Evolutionary conservation across 2,888 invertebrate genomes (phyloP), one percentile per base, ranked within the genome.

Genomic region (Sarcophaga caerulescens): DNA sequence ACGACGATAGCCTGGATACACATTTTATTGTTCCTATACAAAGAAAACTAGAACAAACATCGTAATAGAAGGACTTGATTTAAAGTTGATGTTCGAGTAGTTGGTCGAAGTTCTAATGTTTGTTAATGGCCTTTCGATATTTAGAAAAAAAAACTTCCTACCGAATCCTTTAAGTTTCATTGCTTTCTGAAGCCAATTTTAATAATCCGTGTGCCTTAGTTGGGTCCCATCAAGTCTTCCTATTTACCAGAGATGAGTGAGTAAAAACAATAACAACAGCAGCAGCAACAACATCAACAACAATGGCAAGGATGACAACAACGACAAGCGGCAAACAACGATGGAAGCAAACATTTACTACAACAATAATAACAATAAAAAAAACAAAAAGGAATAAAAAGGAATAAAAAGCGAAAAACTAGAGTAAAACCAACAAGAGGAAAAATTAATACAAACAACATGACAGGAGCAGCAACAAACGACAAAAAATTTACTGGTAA

Each of bases 221-320:
- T 76, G 62, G 85, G 44, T 35, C 21, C 62, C 23, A 19, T 45
- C 68, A 70, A 45, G 74, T 52, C 25, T 66, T 75, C 52, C 17
- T 44, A 44, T 78, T 79, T 68, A 52, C 63, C 66, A 62, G 66
- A 78, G 60, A 74, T 47, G 78, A 73, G 65, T 60, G 87, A 89
- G 85, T 88, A 87, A 89, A 88, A 89, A 17, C 17, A 52, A 88
- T 87, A 77, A 77, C 81, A 82, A 80, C 60, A 85, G 77, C 86
- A 88, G 79, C 81, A 74, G 57, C 78, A 85, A 86, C 63, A 87
- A 81, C 68, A 70, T 73, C 73, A 85, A 79, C 78, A 57, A 87
- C 83, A 84, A 71, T 19, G 60, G 66, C n/a, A 45, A 71, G 52
- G 45, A 71, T 52, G 25, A 57, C 63, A 21, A 80, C 74, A 63